Conservation (phyloP, 2,888 invertebrate genomes). For the Agrochola litura region DNA sequence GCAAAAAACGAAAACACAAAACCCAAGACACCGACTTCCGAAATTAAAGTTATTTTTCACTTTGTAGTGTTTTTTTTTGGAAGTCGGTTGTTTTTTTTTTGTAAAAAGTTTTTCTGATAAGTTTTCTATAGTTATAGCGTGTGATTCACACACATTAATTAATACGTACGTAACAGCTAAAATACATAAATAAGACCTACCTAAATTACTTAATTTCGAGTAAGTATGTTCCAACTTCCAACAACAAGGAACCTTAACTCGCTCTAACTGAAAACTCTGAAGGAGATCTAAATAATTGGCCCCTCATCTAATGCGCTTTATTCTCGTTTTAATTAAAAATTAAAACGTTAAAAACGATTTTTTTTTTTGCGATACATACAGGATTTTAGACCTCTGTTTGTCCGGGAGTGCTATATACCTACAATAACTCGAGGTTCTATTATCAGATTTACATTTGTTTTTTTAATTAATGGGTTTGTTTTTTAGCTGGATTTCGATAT, state of each 20-base stretch:
- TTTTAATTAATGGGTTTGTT: neutral
- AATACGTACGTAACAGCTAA: neutral
- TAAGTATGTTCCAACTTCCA: neutral
- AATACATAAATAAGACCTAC: neutral
- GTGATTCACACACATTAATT: neutral
- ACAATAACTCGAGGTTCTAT: too few relatives aligned
- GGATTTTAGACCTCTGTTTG: too few relatives aligned
- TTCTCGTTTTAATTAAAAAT: neutral
- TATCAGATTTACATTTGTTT: too few relatives aligned
- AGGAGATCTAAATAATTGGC: neutral
- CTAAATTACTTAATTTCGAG: neutral
- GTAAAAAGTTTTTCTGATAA: too few relatives aligned
- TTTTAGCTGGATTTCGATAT: neutral
- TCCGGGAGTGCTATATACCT: too few relatives aligned
- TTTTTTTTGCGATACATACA: too few relatives aligned
- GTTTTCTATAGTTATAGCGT: neutral
- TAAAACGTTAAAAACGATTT: too few relatives aligned
- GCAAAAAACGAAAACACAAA: too few relatives aligned
- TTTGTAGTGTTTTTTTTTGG: too few relatives aligned
- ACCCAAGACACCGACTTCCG: too few relatives aligned
- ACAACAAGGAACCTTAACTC: neutral
- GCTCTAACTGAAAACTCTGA: neutral
- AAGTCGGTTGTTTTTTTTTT: too few relatives aligned
- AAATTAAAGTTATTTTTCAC: too few relatives aligned
- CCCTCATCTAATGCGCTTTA: neutral